phyloP scores from a whole-genome alignment of 2,113 vertebrate species.

The Scatophagus argus region DNA sequence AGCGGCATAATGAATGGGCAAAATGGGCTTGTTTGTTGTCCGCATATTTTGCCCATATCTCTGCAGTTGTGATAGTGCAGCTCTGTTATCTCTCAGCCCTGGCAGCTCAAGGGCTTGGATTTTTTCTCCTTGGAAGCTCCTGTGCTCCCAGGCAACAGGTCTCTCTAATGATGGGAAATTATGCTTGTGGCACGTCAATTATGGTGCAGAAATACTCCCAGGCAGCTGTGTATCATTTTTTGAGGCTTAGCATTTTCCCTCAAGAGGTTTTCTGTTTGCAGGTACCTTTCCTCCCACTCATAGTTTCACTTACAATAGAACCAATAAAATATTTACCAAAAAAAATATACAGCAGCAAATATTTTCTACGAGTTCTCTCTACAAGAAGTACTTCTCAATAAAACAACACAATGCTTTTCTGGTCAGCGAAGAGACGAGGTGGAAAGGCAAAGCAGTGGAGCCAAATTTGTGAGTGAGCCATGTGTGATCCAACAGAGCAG shows the following conservation, averaged over 20 bases:
- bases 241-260: conserved; percentile 43
- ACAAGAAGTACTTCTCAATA: neutral
- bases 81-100: conserved; percentile 48
- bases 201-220: conserved; percentile 51
- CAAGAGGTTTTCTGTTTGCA: conserved; percentile 35
- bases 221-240: conserved; percentile 55
- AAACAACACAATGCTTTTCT: conserved; percentile 23
- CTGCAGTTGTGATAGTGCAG: conserved; percentile 39
- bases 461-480: conserved; percentile 17
- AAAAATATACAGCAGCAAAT: conserved; percentile 9
- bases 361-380: conserved; percentile 21
- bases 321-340: conserved; percentile 34
- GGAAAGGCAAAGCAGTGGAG: neutral
- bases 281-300: conserved; percentile 18
- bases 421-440: neutral
- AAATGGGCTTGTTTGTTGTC: conserved; percentile 50
- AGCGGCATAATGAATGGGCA: conserved; percentile 45
- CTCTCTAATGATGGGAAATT: conserved; percentile 70
- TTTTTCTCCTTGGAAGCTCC: conserved; percentile 49
- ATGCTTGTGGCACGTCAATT: conserved; percentile 66
- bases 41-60: conserved; percentile 45
- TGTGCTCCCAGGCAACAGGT: conserved; percentile 68
- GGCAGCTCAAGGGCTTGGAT: conserved; percentile 53
- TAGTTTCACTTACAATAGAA: conserved; percentile 22
- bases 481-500: conserved; percentile 37